Conservation (phyloP, 2,888 invertebrate species). For the Rhimphoctona megacephalus region DNA sequence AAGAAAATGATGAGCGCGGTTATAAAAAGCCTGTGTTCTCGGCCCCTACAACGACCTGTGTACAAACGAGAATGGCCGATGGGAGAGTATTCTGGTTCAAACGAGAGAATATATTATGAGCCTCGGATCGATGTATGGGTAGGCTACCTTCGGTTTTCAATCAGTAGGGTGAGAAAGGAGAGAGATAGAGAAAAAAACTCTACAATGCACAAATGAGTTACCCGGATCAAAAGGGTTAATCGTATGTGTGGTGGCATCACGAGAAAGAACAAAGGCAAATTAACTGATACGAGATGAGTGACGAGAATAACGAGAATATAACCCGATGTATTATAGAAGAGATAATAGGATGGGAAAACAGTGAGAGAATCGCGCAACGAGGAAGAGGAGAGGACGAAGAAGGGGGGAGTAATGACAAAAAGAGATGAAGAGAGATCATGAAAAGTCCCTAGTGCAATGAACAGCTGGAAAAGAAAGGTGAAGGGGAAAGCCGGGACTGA, state of each 20-base stretch:
- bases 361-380: slow-evolving; percentile 3
- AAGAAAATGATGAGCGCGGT: background rate
- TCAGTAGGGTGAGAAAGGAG: slow-evolving; percentile 7
- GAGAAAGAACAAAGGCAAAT: slow-evolving; percentile 54
- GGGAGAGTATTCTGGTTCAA: background rate
- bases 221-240: slow-evolving; percentile 71
- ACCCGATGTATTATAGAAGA: slow-evolving; percentile 44
- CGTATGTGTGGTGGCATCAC: slow-evolving; percentile 61
- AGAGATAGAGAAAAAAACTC: slow-evolving; percentile 16
- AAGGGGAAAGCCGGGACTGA: slow-evolving; percentile 34
- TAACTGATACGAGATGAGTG: slow-evolving; percentile 47
- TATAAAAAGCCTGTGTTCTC: slow-evolving; percentile 12
- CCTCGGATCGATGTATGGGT: background rate
- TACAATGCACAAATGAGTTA: slow-evolving; percentile 57
- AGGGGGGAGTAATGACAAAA: background rate
- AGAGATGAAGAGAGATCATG: background rate
- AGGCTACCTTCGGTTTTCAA: slow-evolving; percentile 29
- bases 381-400: background rate
- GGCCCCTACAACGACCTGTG: background rate
- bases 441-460: slow-evolving; percentile 42
- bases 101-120: slow-evolving; percentile 18
- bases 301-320: slow-evolving; percentile 64
- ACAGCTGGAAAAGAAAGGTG: slow-evolving; percentile 50
- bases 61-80: slow-evolving; percentile 6
- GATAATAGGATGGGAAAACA: slow-evolving; percentile 30